phyloP scores from a whole-genome alignment of 2,113 vertebrate genomes.

The Aptenodytes patagonicus region DNA sequence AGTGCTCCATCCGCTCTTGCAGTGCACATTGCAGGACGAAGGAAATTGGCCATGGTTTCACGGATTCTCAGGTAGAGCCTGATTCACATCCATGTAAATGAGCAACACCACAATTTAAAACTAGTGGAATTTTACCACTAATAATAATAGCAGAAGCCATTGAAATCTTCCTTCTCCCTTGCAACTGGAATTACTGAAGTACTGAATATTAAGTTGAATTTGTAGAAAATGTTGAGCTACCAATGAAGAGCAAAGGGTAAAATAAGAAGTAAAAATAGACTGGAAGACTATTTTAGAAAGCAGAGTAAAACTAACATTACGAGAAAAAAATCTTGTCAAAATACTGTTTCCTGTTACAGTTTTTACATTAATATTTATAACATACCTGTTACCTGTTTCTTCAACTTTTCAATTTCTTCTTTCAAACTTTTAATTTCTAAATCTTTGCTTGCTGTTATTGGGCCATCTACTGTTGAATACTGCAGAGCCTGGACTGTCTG shows the following conservation, averaged over 20 bases:
- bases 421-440: slow-evolving; percentile 93
- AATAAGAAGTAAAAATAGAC: not conserved
- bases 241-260: not conserved
- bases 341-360: not conserved
- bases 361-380: not conserved
- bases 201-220: not conserved
- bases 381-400: slow-evolving; percentile 91
- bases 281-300: not conserved
- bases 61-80: not conserved
- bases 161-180: not conserved
- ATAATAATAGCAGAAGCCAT: not conserved
- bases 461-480: slow-evolving; percentile 81
- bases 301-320: not conserved
- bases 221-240: not conserved
- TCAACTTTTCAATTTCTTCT: slow-evolving; percentile 93
- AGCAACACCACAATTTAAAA: not conserved
- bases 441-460: slow-evolving; percentile 83
- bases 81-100: not conserved
- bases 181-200: not conserved
- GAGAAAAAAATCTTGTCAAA: not conserved
- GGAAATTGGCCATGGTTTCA: not conserved
- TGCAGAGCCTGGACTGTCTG: slow-evolving; percentile 93
- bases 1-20: not conserved
- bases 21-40: not conserved
- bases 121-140: not conserved